A percentile compares a stretch with the other conserved stretches of the same genome.
phyloP scores from a whole-genome alignment of 1,140 invertebrate species.

The Chelonus insularis region DNA sequence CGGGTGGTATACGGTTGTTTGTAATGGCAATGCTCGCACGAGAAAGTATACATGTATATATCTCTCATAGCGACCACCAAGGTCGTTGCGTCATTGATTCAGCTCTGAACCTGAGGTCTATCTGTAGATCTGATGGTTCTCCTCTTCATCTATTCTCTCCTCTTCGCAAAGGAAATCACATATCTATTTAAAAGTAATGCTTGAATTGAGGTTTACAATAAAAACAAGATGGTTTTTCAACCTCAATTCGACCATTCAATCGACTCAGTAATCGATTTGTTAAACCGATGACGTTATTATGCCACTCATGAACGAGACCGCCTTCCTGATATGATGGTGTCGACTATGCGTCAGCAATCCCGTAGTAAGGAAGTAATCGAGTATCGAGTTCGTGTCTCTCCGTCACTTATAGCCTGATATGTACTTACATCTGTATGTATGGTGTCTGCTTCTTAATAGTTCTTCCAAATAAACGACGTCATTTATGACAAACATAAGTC shows the following conservation, averaged over 20 bases:
- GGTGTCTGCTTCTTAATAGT: neutral
- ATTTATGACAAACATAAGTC: too few relatives aligned
- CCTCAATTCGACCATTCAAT: neutral
- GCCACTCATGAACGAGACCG: neutral
- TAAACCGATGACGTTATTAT: neutral
- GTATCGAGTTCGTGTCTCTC: neutral
- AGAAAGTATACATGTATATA: conserved; percentile 8
- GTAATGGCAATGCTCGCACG: conserved; percentile 12
- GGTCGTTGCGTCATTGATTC: conserved; percentile 20
- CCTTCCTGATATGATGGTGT: neutral
- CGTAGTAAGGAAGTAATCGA: neutral
- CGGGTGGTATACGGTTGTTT: conserved; percentile 8
- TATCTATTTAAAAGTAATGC: neutral
- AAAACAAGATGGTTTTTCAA: too few relatives aligned
- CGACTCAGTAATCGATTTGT: neutral
- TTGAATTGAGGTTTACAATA: neutral
- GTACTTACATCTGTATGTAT: neutral
- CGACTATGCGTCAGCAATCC: neutral
- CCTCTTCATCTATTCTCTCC: neutral
- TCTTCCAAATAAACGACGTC: too few relatives aligned
- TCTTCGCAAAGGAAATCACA: too few relatives aligned
- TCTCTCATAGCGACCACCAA: neutral
- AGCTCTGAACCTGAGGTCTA: conserved; percentile 12
- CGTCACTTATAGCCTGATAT: neutral
- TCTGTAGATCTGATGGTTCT: neutral